phyloP scores from a whole-genome alignment of 64 coral and sea anemone genomes.

The Exaiptasia diaphana region DNA sequence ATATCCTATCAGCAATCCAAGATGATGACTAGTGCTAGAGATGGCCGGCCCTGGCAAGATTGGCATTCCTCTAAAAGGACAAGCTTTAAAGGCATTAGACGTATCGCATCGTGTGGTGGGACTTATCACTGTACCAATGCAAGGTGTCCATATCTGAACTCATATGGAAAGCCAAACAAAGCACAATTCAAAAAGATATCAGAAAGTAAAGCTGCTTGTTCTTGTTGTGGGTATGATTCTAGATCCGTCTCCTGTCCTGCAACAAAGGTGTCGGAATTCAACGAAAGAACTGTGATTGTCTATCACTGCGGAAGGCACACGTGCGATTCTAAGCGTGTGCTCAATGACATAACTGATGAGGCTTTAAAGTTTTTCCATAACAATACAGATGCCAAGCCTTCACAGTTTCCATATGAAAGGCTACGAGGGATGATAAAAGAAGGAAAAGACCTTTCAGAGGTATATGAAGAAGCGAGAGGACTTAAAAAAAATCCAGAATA shows the following conservation, averaged over 20 bases:
- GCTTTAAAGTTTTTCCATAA: slow-evolving; percentile 26
- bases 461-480: slow-evolving; percentile 12
- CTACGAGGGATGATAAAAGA: slow-evolving; percentile 21
- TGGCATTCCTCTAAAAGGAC: slow-evolving; percentile 1
- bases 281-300: slow-evolving; percentile 16
- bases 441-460: neutral
- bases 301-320: slow-evolving; percentile 26
- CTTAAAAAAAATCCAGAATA: slow-evolving; percentile 70
- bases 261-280: slow-evolving; percentile 49
- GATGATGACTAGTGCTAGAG: neutral
- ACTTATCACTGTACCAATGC: slow-evolving; percentile 33
- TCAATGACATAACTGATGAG: neutral
- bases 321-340: slow-evolving; percentile 8
- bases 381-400: slow-evolving; percentile 44
- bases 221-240: slow-evolving; percentile 52
- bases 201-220: neutral
- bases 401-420: slow-evolving; percentile 30
- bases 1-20: neutral
- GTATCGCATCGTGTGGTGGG: slow-evolving; percentile 28
- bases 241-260: slow-evolving; percentile 1
- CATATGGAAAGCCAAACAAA: slow-evolving; percentile 25
- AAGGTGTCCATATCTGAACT: slow-evolving; percentile 23
- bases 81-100: neutral
- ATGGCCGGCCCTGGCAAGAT: neutral
- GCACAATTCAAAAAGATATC: slow-evolving; percentile 29